These are phyloP conservation scores for Phengaris arion DNA, from an alignment of 2,888 invertebrate genomes.

Conservation along the genomic window DNA sequence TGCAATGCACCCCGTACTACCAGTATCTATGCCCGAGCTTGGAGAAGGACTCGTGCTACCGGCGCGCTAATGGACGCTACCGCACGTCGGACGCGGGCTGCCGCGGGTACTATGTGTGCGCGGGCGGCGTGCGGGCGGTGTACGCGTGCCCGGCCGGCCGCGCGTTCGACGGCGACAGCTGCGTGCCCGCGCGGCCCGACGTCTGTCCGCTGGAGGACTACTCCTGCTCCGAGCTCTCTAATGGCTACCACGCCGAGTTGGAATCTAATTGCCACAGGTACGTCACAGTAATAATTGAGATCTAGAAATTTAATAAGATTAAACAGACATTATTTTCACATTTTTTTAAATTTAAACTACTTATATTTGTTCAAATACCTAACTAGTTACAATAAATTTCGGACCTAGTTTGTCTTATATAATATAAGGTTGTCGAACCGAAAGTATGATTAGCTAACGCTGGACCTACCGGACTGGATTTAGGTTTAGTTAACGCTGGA, in stretches of 20 bases:
- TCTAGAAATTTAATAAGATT: neutral
- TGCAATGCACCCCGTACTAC: slow-evolving; percentile 57
- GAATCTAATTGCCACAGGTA: slow-evolving; percentile 76
- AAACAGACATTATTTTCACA: too few species aligned
- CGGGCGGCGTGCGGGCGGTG: slow-evolving; percentile 75
- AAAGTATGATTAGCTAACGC: too few species aligned
- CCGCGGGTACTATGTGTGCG: slow-evolving; percentile 80
- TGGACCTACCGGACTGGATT: too few species aligned
- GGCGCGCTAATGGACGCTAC: slow-evolving; percentile 77
- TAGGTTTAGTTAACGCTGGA: too few species aligned
- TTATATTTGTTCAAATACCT: neutral
- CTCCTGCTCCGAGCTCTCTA: slow-evolving; percentile 70
- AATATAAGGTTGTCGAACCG: too few species aligned
- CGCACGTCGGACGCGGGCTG: slow-evolving; percentile 74
- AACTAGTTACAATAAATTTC: neutral
- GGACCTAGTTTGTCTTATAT: too few species aligned
- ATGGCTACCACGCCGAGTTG: slow-evolving; percentile 80
- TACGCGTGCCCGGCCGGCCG: slow-evolving; percentile 76
- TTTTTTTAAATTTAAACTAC: neutral
- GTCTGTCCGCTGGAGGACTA: slow-evolving; percentile 63
- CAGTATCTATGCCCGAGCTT: slow-evolving; percentile 69
- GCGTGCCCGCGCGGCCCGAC: slow-evolving; percentile 60
- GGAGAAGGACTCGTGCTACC: slow-evolving; percentile 73
- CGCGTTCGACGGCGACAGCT: slow-evolving; percentile 78
- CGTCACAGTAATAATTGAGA: neutral